phyloP scores from a whole-genome alignment of 2,888 invertebrate species.

The Xestia c-nigrum region DNA sequence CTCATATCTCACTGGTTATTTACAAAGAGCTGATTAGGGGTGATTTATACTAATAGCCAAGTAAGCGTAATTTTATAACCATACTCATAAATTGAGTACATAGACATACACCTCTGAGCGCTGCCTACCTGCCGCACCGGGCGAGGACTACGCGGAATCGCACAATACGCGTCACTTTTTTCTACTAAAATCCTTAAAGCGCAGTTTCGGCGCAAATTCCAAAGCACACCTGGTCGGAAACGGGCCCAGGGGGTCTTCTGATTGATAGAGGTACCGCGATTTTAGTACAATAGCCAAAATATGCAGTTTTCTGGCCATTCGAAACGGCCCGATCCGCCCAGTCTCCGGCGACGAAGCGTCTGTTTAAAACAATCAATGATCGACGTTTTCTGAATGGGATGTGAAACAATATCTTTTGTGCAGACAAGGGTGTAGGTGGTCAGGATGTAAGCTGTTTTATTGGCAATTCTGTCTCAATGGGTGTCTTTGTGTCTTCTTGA shows the following conservation, averaged over 20 bases:
- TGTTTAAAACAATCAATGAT: constrained; percentile 90
- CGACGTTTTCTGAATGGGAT: constrained; percentile 86
- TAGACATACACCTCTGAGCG: constrained; percentile 42
- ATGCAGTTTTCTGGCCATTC: constrained; percentile 78
- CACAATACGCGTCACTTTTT: constrained; percentile 86
- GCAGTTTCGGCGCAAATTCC: constrained; percentile 89
- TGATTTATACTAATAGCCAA: constrained; percentile 10
- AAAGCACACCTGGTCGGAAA: constrained; percentile 90
- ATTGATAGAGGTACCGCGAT: constrained; percentile 88
- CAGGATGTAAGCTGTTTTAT: constrained; percentile 83
- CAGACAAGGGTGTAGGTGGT: constrained; percentile 76
- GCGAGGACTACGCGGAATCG: constrained; percentile 84
- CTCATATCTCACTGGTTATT: background rate
- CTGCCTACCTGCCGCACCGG: constrained; percentile 82
- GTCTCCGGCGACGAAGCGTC: constrained; percentile 87
- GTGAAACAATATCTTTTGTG: constrained; percentile 85
- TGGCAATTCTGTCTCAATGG: constrained; percentile 66
- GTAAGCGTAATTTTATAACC: constrained; percentile 66
- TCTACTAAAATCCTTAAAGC: constrained; percentile 81
- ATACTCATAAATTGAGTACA: constrained; percentile 69
- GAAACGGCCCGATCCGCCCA: constrained; percentile 65
- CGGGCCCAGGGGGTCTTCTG: constrained; percentile 88
- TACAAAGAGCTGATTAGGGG: background rate
- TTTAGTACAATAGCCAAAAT: constrained; percentile 80
- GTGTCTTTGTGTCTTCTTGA: constrained; percentile 31